A percentile compares a stretch with the other conserved stretches of the same genome.
phyloP scores from a whole-genome alignment of 2,797 vertebrate species.

The Sebastes goodei region DNA sequence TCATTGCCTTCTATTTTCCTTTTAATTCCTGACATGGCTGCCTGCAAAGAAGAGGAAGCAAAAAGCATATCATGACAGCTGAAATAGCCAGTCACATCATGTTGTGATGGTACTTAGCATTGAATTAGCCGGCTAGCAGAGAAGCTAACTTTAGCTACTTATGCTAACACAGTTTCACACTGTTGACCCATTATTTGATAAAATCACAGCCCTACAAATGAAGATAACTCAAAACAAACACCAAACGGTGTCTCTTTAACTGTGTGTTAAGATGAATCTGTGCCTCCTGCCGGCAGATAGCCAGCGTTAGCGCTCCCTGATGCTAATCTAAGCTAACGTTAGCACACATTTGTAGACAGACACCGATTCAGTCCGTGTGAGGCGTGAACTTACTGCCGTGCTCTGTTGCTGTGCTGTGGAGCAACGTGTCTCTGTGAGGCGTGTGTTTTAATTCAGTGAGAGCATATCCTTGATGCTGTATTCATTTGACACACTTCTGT shows the following conservation, averaged over 20 bases:
- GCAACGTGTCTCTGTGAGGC: conserved; percentile 34
- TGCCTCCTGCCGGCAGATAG: conserved; percentile 27
- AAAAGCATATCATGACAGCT: background rate
- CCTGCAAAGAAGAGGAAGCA: conserved; percentile 7
- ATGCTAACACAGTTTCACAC: conserved; percentile 12
- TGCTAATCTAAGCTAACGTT: conserved; percentile 57
- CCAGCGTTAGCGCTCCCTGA: conserved; percentile 33
- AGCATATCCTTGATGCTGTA: conserved; percentile 19
- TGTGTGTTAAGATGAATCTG: background rate
- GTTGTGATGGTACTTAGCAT: conserved; percentile 25
- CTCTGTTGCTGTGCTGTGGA: conserved; percentile 13
- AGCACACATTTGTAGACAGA: conserved; percentile 47
- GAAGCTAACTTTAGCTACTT: conserved; percentile 25
- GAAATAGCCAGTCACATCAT: background rate
- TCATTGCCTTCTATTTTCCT: conserved; percentile 93
- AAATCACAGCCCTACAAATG: accelerated
- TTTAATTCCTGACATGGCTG: conserved; percentile 94
- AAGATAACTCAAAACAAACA: background rate
- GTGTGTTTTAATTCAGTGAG: conserved; percentile 53
- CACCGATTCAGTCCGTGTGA: conserved; percentile 21
- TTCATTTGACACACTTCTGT: conserved; percentile 48
- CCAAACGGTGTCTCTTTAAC: background rate
- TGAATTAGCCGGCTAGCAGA: conserved; percentile 40
- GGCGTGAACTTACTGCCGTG: conserved; percentile 60
- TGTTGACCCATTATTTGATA: background rate